Conservation (phyloP, 2,113 vertebrate species). For the Andinoacara biseriatus region DNA sequence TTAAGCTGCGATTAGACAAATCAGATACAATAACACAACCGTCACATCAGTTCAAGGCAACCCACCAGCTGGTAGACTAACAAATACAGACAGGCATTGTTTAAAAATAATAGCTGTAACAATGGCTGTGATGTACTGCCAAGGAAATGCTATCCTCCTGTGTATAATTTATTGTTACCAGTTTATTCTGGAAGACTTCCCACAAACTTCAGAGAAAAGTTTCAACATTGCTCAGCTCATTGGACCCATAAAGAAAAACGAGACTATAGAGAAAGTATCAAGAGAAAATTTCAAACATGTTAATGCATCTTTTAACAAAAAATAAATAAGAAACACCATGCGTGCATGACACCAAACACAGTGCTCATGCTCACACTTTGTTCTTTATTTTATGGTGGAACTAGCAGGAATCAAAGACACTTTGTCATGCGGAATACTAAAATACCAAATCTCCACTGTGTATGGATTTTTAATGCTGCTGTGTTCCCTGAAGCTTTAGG, state of each 20-base stretch:
- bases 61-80: slow-evolving; percentile 26
- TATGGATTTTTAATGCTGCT: slow-evolving; percentile 46
- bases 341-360: slow-evolving; percentile 4
- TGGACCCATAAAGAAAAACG: not conserved
- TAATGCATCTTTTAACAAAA: slow-evolving; percentile 18
- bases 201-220: slow-evolving; percentile 4
- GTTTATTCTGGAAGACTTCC: slow-evolving; percentile 12
- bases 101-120: slow-evolving; percentile 43
- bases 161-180: slow-evolving; percentile 12
- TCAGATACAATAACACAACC: slow-evolving; percentile 46
- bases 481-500: slow-evolving; percentile 51
- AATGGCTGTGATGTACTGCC: slow-evolving; percentile 30
- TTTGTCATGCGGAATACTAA: slow-evolving; percentile 54
- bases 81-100: slow-evolving; percentile 12
- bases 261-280: not conserved
- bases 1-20: slow-evolving; percentile 50
- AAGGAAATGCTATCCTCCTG: slow-evolving; percentile 14
- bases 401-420: slow-evolving; percentile 48
- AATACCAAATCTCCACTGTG: slow-evolving; percentile 32
- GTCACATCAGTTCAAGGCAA: slow-evolving; percentile 10
- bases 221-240: not conserved
- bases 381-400: slow-evolving; percentile 52
- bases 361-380: slow-evolving; percentile 21
- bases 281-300: slow-evolving; percentile 23
- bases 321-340: not conserved